Evolutionary conservation across 2,113 vertebrate species (phyloP), one percentile per base, ranked within the genome.

Genomic region (Marmota monax): DNA sequence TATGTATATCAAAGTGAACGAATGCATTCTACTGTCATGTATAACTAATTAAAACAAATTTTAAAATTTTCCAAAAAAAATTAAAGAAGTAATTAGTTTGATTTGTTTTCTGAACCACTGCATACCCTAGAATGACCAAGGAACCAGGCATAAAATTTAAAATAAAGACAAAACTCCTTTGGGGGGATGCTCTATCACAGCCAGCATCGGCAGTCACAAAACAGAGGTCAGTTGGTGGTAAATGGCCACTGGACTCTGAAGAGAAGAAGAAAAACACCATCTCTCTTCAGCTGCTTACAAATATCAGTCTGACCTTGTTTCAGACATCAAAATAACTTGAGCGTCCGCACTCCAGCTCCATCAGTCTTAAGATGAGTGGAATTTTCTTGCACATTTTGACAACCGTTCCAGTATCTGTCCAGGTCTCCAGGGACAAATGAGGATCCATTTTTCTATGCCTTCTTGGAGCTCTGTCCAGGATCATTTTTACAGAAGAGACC

Each of bases 401-500:
- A 86, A 34, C n/a, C 63, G 16, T 29, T 77, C 90, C 39, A 39
- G 39, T 29, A 53, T 63, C 67, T 67, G 45, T 78, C 82, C 72
- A 29, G 63, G 4, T 85, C 85, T 84, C 72, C 74, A 61, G 32
- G 32, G 25, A 58, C 92, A 25, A 23, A 13, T 78, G 56, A 42
- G 39, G 20, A 73, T 65, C 78, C 88, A 95, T 87, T 80, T 93
- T 91, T 84, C 72, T 92, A 10, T 79, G 65, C 92, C 58, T 84
- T 63, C 83, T 93, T 83, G 48, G 18, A 4, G 58, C 14, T 16
- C 20, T 74, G 10, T 84, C 58, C 6, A 29, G n/a, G 45, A 83
- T 42, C 42, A 45, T 45, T 92, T 45, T 78, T 74, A 92, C 88
- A 6, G 4, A 69, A 51, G 80, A 70, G 6, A 27, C 37, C 76